Percentiles rank a stretch among this genome's conserved stretches.
These are phyloP conservation scores for Plotosus lineatus DNA, from an alignment of 2,113 vertebrate genomes.

Conservation along the genomic window DNA sequence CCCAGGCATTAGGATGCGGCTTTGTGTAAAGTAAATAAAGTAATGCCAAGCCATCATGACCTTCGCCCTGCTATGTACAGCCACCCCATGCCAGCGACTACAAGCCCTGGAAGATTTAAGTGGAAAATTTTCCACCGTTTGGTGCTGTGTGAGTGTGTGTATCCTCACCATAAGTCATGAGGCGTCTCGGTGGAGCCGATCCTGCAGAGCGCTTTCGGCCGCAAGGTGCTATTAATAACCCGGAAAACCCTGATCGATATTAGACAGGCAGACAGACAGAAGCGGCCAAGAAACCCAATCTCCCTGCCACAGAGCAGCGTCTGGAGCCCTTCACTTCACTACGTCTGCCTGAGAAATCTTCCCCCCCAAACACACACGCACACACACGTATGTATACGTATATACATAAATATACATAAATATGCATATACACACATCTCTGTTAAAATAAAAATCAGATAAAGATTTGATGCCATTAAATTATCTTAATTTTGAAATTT, in stretches of 20 bases:
- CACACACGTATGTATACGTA: slow-evolving; percentile 5
- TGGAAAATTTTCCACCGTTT: not conserved
- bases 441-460: not conserved
- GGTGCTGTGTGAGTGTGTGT: not conserved
- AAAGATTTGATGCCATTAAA: not conserved
- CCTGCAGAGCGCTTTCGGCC: slow-evolving; percentile 20
- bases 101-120: not conserved
- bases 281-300: slow-evolving; percentile 57
- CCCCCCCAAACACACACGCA: slow-evolving; percentile 20
- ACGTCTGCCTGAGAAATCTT: not conserved
- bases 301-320: slow-evolving; percentile 22
- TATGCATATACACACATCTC: not conserved
- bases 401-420: not conserved
- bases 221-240: slow-evolving; percentile 56
- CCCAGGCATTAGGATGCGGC: not conserved
- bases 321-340: slow-evolving; percentile 41
- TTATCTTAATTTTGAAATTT: not conserved
- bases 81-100: no score
- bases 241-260: slow-evolving; percentile 62
- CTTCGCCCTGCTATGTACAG: not conserved
- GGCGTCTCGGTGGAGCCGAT: slow-evolving; percentile 13
- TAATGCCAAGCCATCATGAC: not conserved
- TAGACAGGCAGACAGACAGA: slow-evolving; percentile 51
- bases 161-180: not conserved
- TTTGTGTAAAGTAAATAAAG: not conserved